Evolutionary conservation across 2,888 invertebrate genomes (phyloP).

Genomic region (Eupithecia pulchellata): DNA sequence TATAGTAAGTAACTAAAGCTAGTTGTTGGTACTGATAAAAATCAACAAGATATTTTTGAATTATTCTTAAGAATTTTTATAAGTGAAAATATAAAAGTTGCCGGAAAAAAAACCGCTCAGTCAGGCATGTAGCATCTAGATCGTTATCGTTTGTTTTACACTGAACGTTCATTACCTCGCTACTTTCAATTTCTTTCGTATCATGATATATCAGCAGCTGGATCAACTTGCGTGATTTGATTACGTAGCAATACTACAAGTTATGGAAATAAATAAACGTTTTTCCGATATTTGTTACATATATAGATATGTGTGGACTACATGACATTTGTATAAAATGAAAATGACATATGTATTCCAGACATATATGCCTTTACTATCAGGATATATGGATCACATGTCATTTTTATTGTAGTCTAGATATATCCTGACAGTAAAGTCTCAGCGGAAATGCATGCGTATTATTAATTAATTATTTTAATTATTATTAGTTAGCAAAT

Average conservation of each 20-base stretch:
- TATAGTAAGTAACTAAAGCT: neutral
- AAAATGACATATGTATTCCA: too few species aligned
- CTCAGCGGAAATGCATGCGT: too few species aligned
- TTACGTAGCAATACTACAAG: slow-evolving; percentile 11
- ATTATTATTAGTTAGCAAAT: too few species aligned
- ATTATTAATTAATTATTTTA: too few species aligned
- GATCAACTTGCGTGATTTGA: slow-evolving; percentile 19
- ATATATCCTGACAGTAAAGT: too few species aligned
- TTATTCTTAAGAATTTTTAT: neutral
- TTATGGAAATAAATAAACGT: neutral
- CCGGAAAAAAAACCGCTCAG: slow-evolving; percentile 9
- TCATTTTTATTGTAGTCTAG: too few species aligned
- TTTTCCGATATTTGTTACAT: neutral
- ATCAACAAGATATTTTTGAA: neutral
- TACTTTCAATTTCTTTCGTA: slow-evolving; percentile 33
- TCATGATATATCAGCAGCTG: slow-evolving; percentile 25
- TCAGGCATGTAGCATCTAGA: slow-evolving; percentile 23
- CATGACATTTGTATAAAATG: too few species aligned
- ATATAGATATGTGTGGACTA: too few species aligned
- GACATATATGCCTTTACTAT: too few species aligned
- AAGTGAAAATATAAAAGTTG: neutral
- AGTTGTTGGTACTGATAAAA: neutral
- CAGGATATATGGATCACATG: too few species aligned
- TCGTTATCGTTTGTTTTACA: slow-evolving; percentile 28
- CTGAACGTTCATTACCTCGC: slow-evolving; percentile 25